Evolutionary conservation across 2,113 vertebrate species (phyloP), one percentile per base, ranked within the genome.

Genomic region (Phocoena phocoena): DNA sequence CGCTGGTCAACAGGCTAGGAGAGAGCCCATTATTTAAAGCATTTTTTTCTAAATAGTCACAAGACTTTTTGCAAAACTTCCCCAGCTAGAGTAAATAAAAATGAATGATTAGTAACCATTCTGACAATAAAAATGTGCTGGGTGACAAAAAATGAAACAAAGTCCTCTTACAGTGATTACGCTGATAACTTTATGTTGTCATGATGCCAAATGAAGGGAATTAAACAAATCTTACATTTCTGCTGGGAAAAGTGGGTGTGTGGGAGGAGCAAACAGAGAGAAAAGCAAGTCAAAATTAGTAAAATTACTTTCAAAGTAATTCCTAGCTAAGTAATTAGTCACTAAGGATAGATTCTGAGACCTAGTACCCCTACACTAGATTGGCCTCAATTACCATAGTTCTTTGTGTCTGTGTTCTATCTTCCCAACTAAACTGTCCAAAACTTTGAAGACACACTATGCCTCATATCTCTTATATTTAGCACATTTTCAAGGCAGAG

Each of bases 121-220:
- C 21, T 96, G 95, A 98, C 95, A 96, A 97, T 97, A 95, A 97
- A 97, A 98, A 97, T 97, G 94, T 96, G 83, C 76, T 90, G 95
- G 90, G 85, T 93, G 94, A 96, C 50, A 96, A 95, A 97, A 97
- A 96, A 90, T 23, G 92, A 97, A 97, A 98, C 95, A 97, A 95
- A 98, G 88, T 82, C 81, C 92, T 96, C 97, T 95, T 90, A 90
- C 41, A 62, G 92, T 47, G 87, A 90, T 88, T 80, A 81, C 7
- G 21, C 80, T 94, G 96, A 94, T 93, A 95, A 73, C 76, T 95
- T 96, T 81, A 62, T n/a, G 55, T 53, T 92, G 94, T 81, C 53
- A 25, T 12, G 47, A 74, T 38, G 96, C 97, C 90, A 93, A 89
- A 60, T 10, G 13, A 77, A 68, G 60, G 65, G 77, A 87, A 86